These are phyloP conservation scores for Gymnocypris eckloni DNA, from an alignment of 2,797 vertebrate genomes.

Conservation along the genomic window DNA sequence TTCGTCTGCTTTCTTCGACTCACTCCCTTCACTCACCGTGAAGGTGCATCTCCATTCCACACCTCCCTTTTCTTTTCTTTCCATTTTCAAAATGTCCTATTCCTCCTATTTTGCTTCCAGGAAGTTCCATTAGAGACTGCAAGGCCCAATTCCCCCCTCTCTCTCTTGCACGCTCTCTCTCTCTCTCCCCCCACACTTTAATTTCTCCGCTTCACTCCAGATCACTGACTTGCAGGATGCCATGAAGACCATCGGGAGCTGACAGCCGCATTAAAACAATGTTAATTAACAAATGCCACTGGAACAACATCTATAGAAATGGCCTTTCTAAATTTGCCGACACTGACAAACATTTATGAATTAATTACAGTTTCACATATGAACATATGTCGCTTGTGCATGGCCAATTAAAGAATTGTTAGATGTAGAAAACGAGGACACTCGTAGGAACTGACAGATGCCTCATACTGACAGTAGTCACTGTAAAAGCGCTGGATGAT, in stretches of 20 bases:
- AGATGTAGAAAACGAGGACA: conserved; percentile 4
- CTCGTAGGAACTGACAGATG: conserved; percentile 1
- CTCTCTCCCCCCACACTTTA: not conserved
- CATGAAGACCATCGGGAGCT: not conserved
- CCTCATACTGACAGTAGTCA: conserved; percentile 8
- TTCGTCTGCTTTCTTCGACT: not conserved
- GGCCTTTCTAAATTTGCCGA: not conserved
- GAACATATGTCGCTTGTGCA: conserved; percentile 22
- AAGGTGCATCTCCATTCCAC: not conserved
- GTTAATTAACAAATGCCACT: conserved; percentile 23
- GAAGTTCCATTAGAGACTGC: conserved; percentile 18
- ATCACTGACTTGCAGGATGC: conserved; percentile 3
- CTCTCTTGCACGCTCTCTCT: conserved; percentile 1
- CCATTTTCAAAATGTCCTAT: not conserved
- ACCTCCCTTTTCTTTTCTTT: not conserved
- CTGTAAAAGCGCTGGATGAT: not conserved
- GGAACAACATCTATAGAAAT: conserved; percentile 25
- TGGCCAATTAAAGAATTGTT: conserved; percentile 28
- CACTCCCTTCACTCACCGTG: not conserved
- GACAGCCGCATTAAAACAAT: conserved; percentile 26
- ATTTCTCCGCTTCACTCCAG: not conserved
- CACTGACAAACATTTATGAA: conserved; percentile 35
- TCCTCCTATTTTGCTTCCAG: conserved; percentile 1
- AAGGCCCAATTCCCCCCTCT: not conserved
- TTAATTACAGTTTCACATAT: conserved; percentile 27